Conservation (phyloP, 2,797 vertebrate species). For the Threskiornis aethiopicus region DNA sequence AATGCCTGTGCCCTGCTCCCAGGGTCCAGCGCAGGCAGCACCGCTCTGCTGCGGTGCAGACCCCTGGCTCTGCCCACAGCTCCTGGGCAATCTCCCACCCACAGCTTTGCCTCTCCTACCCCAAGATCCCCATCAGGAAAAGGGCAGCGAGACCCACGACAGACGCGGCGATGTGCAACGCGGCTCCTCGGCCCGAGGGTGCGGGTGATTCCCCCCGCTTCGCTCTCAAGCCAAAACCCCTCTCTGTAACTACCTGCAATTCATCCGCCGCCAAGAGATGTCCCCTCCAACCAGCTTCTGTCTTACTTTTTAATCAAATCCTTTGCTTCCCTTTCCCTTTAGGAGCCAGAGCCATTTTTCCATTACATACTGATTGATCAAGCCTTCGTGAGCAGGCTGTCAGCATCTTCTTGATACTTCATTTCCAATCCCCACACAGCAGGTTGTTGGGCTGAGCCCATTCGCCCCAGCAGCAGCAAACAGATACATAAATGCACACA, state of each 20-base stretch:
- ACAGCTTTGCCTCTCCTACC: neutral
- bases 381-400: neutral
- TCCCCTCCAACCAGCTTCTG: neutral
- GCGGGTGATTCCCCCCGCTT: neutral
- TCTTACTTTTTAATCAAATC: constrained; percentile 46
- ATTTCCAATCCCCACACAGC: constrained; percentile 38
- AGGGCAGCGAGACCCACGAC: neutral
- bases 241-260: neutral
- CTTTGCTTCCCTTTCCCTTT: constrained; percentile 1
- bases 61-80: neutral
- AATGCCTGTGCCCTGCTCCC: fast-evolving
- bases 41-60: fast-evolving
- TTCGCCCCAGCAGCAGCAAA: neutral
- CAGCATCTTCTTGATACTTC: neutral
- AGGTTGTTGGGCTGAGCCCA: neutral
- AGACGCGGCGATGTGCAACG: fast-evolving
- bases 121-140: neutral
- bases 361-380: constrained; percentile 40
- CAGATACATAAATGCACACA: neutral
- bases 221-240: neutral
- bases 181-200: neutral
- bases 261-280: neutral
- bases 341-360: constrained; percentile 23
- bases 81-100: neutral
- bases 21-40: neutral